Evolutionary conservation across 2,888 invertebrate species (phyloP), one percentile per base, ranked within the genome.

Genomic region (Macrophya alboannulata): DNA sequence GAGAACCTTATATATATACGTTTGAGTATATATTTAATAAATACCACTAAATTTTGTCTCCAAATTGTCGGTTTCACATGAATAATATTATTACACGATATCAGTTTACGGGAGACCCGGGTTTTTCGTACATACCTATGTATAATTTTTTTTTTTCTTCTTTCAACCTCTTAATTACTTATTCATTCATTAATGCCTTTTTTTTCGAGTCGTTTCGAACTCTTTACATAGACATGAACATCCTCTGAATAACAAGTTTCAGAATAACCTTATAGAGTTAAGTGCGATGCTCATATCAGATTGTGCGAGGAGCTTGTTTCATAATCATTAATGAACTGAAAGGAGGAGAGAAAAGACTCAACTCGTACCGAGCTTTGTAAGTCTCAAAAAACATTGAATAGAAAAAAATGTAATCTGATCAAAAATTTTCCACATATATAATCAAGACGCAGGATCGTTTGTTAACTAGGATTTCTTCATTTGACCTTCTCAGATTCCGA

Each of bases 151-250:
- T 68, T 31, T 68, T 6, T 68, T 17, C 37, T 68, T 31, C 37
- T 6, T 68, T 17, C 37, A 37, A 37, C 37, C 25, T 37, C 68
- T 37, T 37, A 37, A 68, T 68, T 17, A 68, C 68, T 68, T 68
- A 68, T 68, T 68, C 68, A 68, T 37, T 68, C 68, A 68, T 68
- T 68, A 68, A 68, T 68, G 15, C 68, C 21, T 62, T 68, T 68
- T 17, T 68, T 17, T 17, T 68, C 6, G 17, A 62, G 62, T 62
- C 2, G 21, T 2, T 68, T 17, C 25, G 25, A 37, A 4, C 15
- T 68, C 31, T 68, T 12, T 0, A 25, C 21, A 62, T 21, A 62
- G 62, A 10, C 62, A 62, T 62, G 25, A 62, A 62, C 25, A 62
- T 62, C 25, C 21, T 62, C 25, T 25, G 62, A 62, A 62, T 62